A percentile compares a stretch with the other conserved stretches of the same genome.
Evolutionary conservation across 2,797 vertebrate species (phyloP).

Genomic region (Neosilurus hyrtlii): DNA sequence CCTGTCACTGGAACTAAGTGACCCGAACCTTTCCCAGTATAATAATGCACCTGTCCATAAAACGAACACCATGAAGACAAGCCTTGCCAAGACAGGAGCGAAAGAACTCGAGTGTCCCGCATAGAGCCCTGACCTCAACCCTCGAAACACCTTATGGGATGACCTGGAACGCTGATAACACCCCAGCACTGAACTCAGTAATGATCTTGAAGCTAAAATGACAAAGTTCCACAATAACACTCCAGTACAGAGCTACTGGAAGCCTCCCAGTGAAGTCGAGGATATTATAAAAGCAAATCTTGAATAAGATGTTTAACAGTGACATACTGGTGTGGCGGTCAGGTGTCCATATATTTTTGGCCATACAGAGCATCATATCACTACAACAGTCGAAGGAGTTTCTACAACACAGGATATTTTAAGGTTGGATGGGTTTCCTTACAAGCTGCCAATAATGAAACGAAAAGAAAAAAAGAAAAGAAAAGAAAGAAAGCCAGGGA

Average conservation of each 20-base stretch:
- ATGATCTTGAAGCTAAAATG: neutral
- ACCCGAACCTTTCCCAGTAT: neutral
- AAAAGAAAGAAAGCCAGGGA: too few species aligned
- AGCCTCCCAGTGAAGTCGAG: neutral
- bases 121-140: neutral
- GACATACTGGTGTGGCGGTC: neutral
- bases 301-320: neutral
- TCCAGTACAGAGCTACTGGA: neutral
- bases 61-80: neutral
- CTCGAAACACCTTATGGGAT: neutral
- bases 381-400: neutral
- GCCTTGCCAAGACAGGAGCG: neutral
- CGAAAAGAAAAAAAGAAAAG: too few species aligned
- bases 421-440: neutral
- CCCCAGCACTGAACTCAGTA: neutral
- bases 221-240: neutral
- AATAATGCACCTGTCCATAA: neutral
- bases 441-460: neutral
- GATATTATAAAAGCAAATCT: neutral
- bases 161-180: neutral
- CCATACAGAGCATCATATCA: neutral
- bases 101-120: neutral
- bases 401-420: too few species aligned
- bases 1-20: neutral
- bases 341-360: too few species aligned